Base-by-base conservation (phyloP, 2,888 invertebrate species). In the Chesias legatella region DNA sequence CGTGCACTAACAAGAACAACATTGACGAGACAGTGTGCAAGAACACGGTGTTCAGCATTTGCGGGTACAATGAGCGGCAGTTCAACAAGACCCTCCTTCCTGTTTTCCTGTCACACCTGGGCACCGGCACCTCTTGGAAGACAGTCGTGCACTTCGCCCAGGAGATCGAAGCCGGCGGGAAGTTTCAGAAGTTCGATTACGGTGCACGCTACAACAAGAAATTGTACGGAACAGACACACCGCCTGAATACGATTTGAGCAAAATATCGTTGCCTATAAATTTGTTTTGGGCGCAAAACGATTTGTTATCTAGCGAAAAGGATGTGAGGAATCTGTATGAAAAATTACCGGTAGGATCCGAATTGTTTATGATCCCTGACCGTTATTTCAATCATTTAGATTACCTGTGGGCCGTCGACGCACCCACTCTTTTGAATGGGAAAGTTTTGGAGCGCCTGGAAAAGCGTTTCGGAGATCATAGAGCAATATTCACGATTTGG, bases 111-210 rank as follows among this genome's bases (percentile, higher is more conserved):
- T 79, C 89, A 9, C 93, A 94, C 57, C 81, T 91, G 3, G 95
- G 95, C 0, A 93, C 94, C 0, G 95, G 95, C 0, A 91, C 93
- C 0, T 95, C 95, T 0, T 90, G 92, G 51, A 93, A 93, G 73
- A 92, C 94, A 2, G 67, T 93, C 0, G 75, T 92, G 0, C 95
- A 96, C 66, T 93, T 90, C 56, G 89, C 90, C 0, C 92, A 93
- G 66, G 89, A 89, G 67, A 81, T 92, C 0, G 44, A 71, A 1
- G 78, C 79, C 1, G 86, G 84, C 2, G 86, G 89, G 5, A 89
- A 81, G 51, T 94, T 94, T 62, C 90, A 90, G 58, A 89, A 90
- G 58, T 95, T 90, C 58, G 94, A 95, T 68, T 94, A 92, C 60
- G 94, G 94, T 0, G 41, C 68, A 1, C 54, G 61, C 9, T 79